phyloP scores from a whole-genome alignment of 2,888 invertebrate genomes.

The Dioctria rufipes region DNA sequence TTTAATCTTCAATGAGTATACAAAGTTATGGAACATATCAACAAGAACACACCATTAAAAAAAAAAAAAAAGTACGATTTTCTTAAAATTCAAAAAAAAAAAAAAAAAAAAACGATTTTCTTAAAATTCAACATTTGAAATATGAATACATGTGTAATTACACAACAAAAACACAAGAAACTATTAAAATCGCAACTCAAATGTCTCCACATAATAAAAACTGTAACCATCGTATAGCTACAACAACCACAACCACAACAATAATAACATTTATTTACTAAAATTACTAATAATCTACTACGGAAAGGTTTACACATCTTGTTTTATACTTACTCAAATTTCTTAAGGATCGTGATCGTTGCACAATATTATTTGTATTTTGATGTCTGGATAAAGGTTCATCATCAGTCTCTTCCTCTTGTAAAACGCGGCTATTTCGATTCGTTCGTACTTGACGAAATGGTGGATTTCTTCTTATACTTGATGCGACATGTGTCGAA shows the following conservation, averaged over 20 bases:
- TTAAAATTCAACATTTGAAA: background rate
- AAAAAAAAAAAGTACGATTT: background rate
- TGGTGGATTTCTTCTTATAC: constrained; percentile 52
- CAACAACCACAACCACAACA: background rate
- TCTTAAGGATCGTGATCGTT: constrained; percentile 48
- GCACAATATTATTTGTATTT: constrained; percentile 42
- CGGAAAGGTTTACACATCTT: background rate
- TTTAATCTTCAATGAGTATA: background rate
- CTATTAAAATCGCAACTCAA: no score
- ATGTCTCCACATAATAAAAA: no score
- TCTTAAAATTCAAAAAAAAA: background rate
- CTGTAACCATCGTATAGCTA: background rate
- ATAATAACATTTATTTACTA: background rate
- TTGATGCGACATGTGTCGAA: constrained; percentile 33
- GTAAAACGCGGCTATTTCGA: constrained; percentile 67
- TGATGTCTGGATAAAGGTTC: constrained; percentile 50
- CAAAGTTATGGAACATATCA: background rate
- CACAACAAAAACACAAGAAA: no score
- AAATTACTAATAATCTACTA: background rate
- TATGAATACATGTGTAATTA: no score
- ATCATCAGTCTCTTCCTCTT: constrained; percentile 60
- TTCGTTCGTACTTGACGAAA: constrained; percentile 68
- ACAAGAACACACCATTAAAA: background rate
- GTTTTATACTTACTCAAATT: constrained; percentile 53
- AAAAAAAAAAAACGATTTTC: background rate